Evolutionary conservation across 35 echinoderm and acorn worm species (phyloP), one percentile per base, ranked within the genome.

Genomic region (Diadema setosum): DNA sequence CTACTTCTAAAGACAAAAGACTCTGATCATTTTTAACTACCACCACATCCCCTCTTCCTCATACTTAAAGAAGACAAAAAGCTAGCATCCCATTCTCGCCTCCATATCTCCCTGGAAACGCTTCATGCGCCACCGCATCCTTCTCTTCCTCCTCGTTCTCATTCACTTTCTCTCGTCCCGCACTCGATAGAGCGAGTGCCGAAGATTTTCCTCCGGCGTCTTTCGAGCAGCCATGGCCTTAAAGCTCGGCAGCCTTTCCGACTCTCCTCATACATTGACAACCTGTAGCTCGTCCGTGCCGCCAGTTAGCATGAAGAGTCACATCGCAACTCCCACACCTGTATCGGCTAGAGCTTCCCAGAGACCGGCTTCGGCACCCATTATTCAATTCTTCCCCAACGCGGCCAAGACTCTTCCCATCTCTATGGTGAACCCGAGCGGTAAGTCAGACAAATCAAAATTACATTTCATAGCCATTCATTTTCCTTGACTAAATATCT

Each of bases 321-420:
- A 78, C 40, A 26, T 78, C 18, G 73, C 73, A 12, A 41, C 73
- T 39, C 73, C 73, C 9, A 78, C 73, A 15, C 73, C 73, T 25
- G 35, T 78, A 14, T 78, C 73, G 40, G 73, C 73, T 78, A 33
- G 73, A n/a, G 39, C 73, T 36, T 39, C 73, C 40, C 73, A 78
- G 18, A 33, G 73, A 6, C 73, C 73, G 0, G 73, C 73, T 8
- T 78, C 73, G 9, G 73, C 73, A 16, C 73, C 73, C n/a, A 78
- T 78, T 41, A 78, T 78, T 41, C 73, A 78, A 41, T 78, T 78
- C 40, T 78, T 78, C 42, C 85, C 85, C 20, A 50, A 43, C 36
- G 85, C 85, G 15, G 44, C 61, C 57, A 85, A 85, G 31, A 74
- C 85, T 6, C 27, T 87, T 8, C 85, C 85, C 15, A 70, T 87